Base-by-base conservation (phyloP, 1,140 invertebrate species). In the Drosophila kikkawai region DNA sequence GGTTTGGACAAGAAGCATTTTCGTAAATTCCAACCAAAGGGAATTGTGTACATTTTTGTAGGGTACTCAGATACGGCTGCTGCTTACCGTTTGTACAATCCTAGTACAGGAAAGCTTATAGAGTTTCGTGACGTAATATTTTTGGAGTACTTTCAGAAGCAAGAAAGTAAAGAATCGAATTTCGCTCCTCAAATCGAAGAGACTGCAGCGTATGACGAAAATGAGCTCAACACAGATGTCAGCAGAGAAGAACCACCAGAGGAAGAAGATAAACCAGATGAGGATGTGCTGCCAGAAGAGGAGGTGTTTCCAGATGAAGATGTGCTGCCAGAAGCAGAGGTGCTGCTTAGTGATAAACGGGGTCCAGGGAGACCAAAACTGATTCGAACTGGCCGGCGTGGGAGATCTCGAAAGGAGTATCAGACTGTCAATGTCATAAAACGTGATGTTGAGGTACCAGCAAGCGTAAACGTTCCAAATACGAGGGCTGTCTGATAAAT, bases 321-420 rank as follows among this genome's bases (percentile, higher is more conserved):
- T n/a, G n/a, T n/a, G n/a, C n/a, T n/a, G n/a, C n/a, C n/a, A n/a
- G n/a, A n/a, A n/a, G n/a, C n/a, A n/a, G n/a, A n/a, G n/a, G n/a
- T n/a, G n/a, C n/a, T n/a, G n/a, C n/a, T n/a, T n/a, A n/a, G n/a
- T n/a, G n/a, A n/a, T n/a, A n/a, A n/a, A n/a, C n/a, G n/a, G n/a
- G n/a, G n/a, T n/a, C n/a, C n/a, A n/a, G n/a, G n/a, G n/a, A n/a
- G n/a, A n/a, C n/a, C n/a, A n/a, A n/a, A n/a, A n/a, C n/a, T n/a
- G n/a, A n/a, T 42, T n/a, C 15, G 15, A 42, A n/a, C 41, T 42
- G 15, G 41, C 6, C 41, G 22, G 12, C 45, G 17, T 53, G 48
- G 19, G 39, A 71, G 34, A 65, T 8, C 58, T 37, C 17, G 67
- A 59, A 32, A 45, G 45, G 13, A 48, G 45, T 26, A 26, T 19